Evolutionary conservation across 2,113 vertebrate species (phyloP), one percentile per base, ranked within the genome.

Genomic region (Embiotoca jacksoni): DNA sequence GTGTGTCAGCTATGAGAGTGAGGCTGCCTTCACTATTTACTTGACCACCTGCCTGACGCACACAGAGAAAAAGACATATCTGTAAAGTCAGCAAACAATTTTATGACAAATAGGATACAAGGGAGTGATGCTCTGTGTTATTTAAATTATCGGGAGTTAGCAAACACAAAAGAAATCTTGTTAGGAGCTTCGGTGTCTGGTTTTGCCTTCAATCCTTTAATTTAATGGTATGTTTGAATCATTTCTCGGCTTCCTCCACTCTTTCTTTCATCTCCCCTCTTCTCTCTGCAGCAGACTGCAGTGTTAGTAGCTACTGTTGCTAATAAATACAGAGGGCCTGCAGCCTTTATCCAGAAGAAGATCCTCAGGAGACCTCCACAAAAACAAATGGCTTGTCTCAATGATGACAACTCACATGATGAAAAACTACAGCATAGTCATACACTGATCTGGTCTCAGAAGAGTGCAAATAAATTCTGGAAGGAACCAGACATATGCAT

Each of bases 251-350:
- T 89, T 88, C 83, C 75, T 83, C 81, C 53, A 6, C 56, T 64
- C 10, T 65, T 39, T 39, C 70, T 87, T 92, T 90, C 81, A 87
- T 88, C 85, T 87, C 68, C 36, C 70, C 55, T 83, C 66, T 78
- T 78, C 62, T 37, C 79, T 82, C 77, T 41, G 79, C 85, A 88
- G 77, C 83, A 73, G 80, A 54, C 63, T 13, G 67, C 88, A 86
- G 58, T 89, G 92, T 92, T 91, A 87, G 78, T 90, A 91, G 87
- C 89, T 88, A 92, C 91, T 88, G 91, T 93, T 93, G 91, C 92
- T 91, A 92, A 91, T 91, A 92, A 91, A 93, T 92, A 92, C 68
- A 82, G 88, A 77, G 16, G 39, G 52, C 46, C 73, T 84, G 83
- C 78, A 75, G 74, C 39, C 77, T 80, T 84, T 84, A 81, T 88